Base-by-base conservation (phyloP, 1,140 invertebrate genomes). In the Halictus rubicundus region DNA sequence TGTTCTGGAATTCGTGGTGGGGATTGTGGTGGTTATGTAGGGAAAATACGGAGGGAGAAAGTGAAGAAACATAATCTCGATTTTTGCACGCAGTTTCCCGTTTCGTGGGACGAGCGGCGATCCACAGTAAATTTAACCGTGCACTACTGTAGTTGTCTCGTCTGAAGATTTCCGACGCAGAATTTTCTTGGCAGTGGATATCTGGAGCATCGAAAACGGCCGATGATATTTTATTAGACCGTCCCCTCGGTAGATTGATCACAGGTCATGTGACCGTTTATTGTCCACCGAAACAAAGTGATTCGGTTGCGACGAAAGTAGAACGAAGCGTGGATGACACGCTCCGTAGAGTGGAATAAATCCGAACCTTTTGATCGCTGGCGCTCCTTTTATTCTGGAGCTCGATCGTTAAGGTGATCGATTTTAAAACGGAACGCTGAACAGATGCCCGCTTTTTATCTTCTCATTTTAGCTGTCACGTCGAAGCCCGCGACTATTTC, bases 281-380 rank as follows among this genome's bases (percentile, higher is more conserved):
- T 80, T 73, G 77, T 74, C 60, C 68, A 75, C 63, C 64, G 76
- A 80, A 87, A 87, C 84, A 87, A 87, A 87, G 85, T 80, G 85
- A 86, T 80, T 80, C 66, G 75, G 61, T 39, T 75, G 63, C 65
- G 42, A 73, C 60, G 59, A 78, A 86, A 82, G 83, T 82, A 78
- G 80, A 68, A 65, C 76, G 73, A 76, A 60, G 72, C 60, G 75
- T 82, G 66, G 49, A 73, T 59, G 63, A 65, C 76, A 83, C 70
- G 85, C 85, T 87, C 65, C 70, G 54, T 61, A 37, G 77, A 85
- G 84, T 74, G 85, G 84, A 87, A 87, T 81, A 71, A 87, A 86
- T 86, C 68, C 37, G 64, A 84, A 66, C 75, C 79, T 85, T 86
- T 86, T 86, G 84, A 80, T 78, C 70, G 73, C 16, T 23, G 71